phyloP scores from a whole-genome alignment of 2,888 invertebrate genomes.

The Dioctria linearis region DNA sequence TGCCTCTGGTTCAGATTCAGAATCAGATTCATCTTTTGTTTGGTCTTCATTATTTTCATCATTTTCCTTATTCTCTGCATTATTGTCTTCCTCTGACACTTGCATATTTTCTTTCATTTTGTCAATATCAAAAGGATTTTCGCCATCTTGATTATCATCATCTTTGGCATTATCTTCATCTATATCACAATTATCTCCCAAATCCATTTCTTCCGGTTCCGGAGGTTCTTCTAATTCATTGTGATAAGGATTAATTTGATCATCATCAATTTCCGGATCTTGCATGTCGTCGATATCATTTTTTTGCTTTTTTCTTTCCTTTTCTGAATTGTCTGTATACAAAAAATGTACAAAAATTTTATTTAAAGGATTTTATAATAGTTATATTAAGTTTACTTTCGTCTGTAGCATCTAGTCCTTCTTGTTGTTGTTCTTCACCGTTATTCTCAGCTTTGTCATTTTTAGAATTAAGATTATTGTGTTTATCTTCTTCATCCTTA shows the following conservation, averaged over 20 bases:
- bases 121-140: conserved; percentile 91
- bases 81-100: conserved; percentile 66
- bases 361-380: not conserved
- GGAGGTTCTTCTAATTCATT: conserved; percentile 83
- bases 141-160: conserved; percentile 74
- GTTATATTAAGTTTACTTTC: conserved; percentile 4
- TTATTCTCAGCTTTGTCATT: conserved; percentile 74
- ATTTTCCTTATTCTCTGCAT: conserved; percentile 68
- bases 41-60: conserved; percentile 73
- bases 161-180: conserved; percentile 81
- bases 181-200: conserved; percentile 89
- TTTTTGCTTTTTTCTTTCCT: conserved; percentile 73
- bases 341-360: not conserved
- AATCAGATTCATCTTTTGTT: conserved; percentile 74
- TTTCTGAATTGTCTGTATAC: conserved; percentile 59
- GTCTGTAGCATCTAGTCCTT: conserved; percentile 68
- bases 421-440: conserved; percentile 73
- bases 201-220: conserved; percentile 88
- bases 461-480: conserved; percentile 70
- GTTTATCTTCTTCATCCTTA: conserved; percentile 80
- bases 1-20: conserved; percentile 70
- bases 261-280: conserved; percentile 85
- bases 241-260: conserved; percentile 86
- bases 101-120: conserved; percentile 77
- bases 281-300: conserved; percentile 89